Evolutionary conservation across 2,797 vertebrate species (phyloP), one percentile per base, ranked within the genome.

Genomic region (Lagocephalus sceleratus): DNA sequence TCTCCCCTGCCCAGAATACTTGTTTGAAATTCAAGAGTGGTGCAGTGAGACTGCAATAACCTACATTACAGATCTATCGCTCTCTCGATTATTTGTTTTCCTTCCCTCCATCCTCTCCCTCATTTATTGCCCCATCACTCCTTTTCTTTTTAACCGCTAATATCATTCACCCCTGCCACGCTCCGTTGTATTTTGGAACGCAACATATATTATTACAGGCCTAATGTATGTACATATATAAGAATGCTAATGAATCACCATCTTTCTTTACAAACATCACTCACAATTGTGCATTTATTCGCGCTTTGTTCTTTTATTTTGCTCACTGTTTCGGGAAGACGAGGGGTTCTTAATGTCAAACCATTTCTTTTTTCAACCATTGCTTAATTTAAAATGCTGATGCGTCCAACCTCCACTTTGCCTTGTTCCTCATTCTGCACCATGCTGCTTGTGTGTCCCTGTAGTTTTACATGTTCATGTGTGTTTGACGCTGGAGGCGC

Each of bases 41-140:
- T 85, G 81, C 85, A 82, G 82, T 85, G 79, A 84, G 75, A 82
- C 87, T 81, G 82, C 83, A 81, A 83, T 87, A 87, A 86, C 83
- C 85, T 84, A 86, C 83, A 88, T 35, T 88, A 83, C 75, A 71
- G 55, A 83, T 59, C 54, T 67, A 39, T 54, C 59, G 57, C 32
- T 49, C 57, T 74, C 32, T 75, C 51, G 61, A 56, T 65, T 55
- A 23, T 68, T 26, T 60, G 54, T 23, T 55, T 56, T 50, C 47
- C 44, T 9, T 25, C 39, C 52, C 17, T 43, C 56, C 51, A 22
- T 52, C 47, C 25, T 20, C 53, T 41, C 17, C 57, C 17, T 59
- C 39, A 51, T 57, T 68, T 68, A 51, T 76, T 62, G 42, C 39
- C 55, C 21, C 47, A 60, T 62, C 45, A 35, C 10, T 67, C 26